Evolutionary conservation across 2,797 vertebrate species (phyloP).

Genomic region (Clarias laeviceps): DNA sequence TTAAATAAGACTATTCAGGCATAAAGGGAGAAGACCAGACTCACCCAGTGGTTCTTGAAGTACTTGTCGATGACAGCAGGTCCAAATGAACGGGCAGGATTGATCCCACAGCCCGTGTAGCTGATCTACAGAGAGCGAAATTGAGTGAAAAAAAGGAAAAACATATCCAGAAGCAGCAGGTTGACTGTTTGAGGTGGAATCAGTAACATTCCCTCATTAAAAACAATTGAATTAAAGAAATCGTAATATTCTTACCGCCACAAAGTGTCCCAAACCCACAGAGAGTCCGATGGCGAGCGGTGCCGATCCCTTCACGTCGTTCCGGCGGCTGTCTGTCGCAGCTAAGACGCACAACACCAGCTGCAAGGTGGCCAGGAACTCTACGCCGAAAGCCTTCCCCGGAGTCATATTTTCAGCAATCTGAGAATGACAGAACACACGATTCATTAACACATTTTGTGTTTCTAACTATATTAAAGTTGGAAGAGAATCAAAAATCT

Average conservation of each 20-base stretch:
- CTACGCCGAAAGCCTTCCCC: conserved; percentile 77
- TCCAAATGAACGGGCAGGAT: conserved; percentile 85
- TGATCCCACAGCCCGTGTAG: conserved; percentile 85
- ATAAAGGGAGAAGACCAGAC: not conserved
- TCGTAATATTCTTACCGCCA: conserved; percentile 71
- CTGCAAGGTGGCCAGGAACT: conserved; percentile 84
- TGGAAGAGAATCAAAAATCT: not conserved
- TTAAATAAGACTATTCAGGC: not conserved
- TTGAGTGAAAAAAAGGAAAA: conserved; percentile 10
- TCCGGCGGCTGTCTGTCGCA: conserved; percentile 77
- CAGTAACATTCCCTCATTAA: not conserved
- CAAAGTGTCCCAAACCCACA: conserved; percentile 78
- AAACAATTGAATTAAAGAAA: too few relatives aligned
- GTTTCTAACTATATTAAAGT: not conserved
- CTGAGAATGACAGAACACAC: conserved; percentile 33
- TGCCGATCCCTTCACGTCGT: conserved; percentile 71
- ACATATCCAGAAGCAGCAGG: not conserved
- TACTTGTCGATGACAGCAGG: conserved; percentile 72
- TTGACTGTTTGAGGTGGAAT: not conserved
- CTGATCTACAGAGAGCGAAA: conserved; percentile 75
- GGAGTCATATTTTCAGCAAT: conserved; percentile 64
- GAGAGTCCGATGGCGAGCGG: conserved; percentile 82
- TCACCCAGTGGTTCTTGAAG: conserved; percentile 82
- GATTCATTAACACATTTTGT: not conserved
- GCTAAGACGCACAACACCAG: conserved; percentile 83